Percentiles rank a stretch among this genome's conserved stretches.
Evolutionary conservation across 2,113 vertebrate species (phyloP).

Genomic region (Actenoides hombroni): DNA sequence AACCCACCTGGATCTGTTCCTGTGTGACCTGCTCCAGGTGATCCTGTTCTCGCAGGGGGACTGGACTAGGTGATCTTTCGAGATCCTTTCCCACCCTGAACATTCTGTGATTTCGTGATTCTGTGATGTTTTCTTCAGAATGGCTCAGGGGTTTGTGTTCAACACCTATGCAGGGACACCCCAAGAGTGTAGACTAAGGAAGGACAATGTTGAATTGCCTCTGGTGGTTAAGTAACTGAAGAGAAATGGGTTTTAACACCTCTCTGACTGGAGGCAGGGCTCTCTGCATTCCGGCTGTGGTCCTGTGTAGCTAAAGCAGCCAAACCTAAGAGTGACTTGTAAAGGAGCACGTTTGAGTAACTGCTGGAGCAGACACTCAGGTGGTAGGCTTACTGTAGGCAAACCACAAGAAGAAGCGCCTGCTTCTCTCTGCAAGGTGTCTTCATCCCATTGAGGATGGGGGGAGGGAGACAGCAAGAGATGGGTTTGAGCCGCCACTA

Average conservation of each 20-base stretch:
- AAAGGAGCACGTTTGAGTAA: not conserved
- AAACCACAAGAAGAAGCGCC: not conserved
- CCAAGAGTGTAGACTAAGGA: not conserved
- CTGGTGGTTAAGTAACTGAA: not conserved
- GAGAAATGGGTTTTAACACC: not conserved
- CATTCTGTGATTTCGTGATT: too few relatives aligned
- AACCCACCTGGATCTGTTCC: too few relatives aligned
- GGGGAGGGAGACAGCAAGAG: not conserved
- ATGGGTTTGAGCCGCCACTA: not conserved
- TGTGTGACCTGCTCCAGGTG: too few relatives aligned
- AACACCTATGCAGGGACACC: not conserved
- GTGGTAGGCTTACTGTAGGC: not conserved
- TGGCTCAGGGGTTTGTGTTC: rapidly evolving
- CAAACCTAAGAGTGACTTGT: not conserved
- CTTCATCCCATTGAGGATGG: not conserved
- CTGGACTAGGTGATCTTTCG: too few relatives aligned
- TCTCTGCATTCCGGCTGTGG: not conserved
- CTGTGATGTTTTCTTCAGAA: not conserved
- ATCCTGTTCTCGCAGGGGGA: too few relatives aligned
- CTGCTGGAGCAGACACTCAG: not conserved
- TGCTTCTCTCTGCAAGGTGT: not conserved
- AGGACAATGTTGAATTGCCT: not conserved
- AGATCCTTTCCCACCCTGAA: too few relatives aligned
- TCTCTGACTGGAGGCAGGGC: not conserved
- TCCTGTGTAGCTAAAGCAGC: not conserved